Conservation (phyloP, 2,888 invertebrate genomes). For the Phytoseiulus persimilis region DNA sequence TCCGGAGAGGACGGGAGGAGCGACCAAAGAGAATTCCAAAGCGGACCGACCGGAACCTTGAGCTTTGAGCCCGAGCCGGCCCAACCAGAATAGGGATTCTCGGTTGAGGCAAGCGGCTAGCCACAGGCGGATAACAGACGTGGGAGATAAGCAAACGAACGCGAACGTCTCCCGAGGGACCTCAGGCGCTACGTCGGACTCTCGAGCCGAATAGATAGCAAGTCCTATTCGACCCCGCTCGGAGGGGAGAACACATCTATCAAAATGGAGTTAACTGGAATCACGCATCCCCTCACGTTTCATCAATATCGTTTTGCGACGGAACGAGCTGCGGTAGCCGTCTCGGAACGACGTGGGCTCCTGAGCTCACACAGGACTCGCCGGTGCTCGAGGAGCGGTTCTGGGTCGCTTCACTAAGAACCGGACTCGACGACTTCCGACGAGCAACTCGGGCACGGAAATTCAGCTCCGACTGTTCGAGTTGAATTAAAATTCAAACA, state of each 20-base stretch:
- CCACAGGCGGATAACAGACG: neutral
- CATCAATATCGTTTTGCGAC: no score
- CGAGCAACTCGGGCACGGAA: neutral
- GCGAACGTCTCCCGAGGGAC: neutral
- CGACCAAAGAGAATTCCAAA: no score
- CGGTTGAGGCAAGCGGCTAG: neutral
- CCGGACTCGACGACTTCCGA: neutral
- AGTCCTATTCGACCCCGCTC: neutral
- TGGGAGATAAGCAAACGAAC: neutral
- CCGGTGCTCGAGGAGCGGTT: neutral
- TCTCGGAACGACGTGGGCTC: no score
- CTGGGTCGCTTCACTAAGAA: neutral
- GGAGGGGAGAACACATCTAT: neutral
- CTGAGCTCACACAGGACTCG: no score
- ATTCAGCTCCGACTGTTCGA: no score
- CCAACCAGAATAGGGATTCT: neutral
- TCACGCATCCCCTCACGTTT: neutral
- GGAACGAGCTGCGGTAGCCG: no score
- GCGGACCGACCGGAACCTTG: neutral
- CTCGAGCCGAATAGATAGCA: neutral
- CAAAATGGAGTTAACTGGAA: no score
- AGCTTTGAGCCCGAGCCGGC: neutral
- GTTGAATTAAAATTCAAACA: no score
- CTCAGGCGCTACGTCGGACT: neutral
- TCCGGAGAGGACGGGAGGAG: no score